Conservation (phyloP, 2,113 vertebrate genomes). For the Variabilichromis moorii region DNA sequence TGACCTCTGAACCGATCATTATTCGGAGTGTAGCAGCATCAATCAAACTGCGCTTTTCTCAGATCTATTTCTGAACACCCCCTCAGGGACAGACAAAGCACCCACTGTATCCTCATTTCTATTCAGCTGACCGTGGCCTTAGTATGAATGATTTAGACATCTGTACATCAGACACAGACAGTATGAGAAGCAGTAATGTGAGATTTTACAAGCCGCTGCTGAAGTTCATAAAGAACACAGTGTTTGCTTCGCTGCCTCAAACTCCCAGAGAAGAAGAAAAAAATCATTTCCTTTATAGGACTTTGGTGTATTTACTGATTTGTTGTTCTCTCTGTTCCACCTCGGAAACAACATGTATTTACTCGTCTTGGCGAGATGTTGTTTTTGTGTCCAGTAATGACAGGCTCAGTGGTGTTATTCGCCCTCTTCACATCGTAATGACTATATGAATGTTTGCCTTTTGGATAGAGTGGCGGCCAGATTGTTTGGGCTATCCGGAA, state of each 20-base stretch:
- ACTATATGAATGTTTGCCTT: constrained; percentile 81
- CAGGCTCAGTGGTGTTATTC: constrained; percentile 66
- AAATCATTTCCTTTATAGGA: constrained; percentile 83
- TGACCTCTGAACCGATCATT: constrained; percentile 94
- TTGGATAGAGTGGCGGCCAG: constrained; percentile 86
- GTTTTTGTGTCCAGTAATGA: constrained; percentile 77
- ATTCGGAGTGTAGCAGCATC: constrained; percentile 88
- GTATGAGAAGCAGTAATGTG: constrained; percentile 2
- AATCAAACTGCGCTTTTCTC: constrained; percentile 74
- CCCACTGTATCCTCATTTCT: constrained; percentile 70
- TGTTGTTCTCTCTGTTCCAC: constrained; percentile 77
- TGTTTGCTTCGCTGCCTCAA: background rate
- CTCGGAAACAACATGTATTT: constrained; percentile 86
- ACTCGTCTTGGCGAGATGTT: constrained; percentile 79
- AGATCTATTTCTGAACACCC: constrained; percentile 56
- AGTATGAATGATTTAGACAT: constrained; percentile 67
- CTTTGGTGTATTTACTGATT: constrained; percentile 88
- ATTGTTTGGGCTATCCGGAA: constrained; percentile 92
- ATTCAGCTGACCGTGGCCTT: constrained; percentile 69
- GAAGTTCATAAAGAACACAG: constrained; percentile 32
- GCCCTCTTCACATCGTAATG: constrained; percentile 60
- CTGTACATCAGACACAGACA: constrained; percentile 29
- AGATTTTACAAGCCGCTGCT: constrained; percentile 20
- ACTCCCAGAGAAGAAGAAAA: background rate
- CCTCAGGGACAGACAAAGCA: constrained; percentile 44